Percentiles rank a stretch among this genome's conserved stretches.
Evolutionary conservation across 2,888 invertebrate genomes (phyloP).

Genomic region (Caenorhabditis becei): DNA sequence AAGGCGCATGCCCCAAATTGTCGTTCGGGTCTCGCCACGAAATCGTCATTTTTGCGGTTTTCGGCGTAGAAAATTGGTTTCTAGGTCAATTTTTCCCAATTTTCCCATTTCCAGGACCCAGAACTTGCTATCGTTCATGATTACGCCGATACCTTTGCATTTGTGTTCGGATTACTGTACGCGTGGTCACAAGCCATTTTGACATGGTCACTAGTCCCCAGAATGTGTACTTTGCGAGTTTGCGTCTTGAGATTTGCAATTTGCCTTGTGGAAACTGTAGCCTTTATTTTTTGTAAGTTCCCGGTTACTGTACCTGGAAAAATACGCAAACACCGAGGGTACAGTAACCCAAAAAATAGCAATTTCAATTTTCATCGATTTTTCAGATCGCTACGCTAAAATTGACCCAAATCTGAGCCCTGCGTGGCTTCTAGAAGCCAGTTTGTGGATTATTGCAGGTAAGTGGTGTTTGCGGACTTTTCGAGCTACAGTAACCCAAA

Average conservation of each 20-base stretch:
- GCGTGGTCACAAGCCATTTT: conserved; percentile 53
- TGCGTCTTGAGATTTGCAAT: conserved; percentile 48
- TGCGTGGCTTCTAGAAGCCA: conserved; percentile 41
- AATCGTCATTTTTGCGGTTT: too few species aligned
- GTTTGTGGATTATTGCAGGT: conserved; percentile 53
- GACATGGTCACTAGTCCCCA: conserved; percentile 42
- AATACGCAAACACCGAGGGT: too few species aligned
- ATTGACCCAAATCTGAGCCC: conserved; percentile 25
- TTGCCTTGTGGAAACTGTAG: conserved; percentile 29
- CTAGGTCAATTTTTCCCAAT: not conserved
- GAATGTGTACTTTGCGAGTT: conserved; percentile 55
- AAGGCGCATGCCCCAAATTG: too few species aligned
- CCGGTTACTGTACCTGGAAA: too few species aligned
- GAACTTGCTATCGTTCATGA: conserved; percentile 39
- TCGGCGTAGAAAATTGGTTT: too few species aligned
- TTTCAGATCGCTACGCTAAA: conserved; percentile 38
- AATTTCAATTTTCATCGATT: not conserved
- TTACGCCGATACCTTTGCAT: conserved; percentile 41
- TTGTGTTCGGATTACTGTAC: conserved; percentile 45
- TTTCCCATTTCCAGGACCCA: conserved; percentile 28
- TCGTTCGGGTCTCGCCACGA: too few species aligned
- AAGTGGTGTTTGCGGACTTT: not conserved
- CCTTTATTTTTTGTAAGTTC: conserved; percentile 55
- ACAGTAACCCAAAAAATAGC: not conserved
- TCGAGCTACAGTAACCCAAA: not conserved